Conservation (phyloP, 2,888 invertebrate genomes). For the Tryphoninae sp. region DNA sequence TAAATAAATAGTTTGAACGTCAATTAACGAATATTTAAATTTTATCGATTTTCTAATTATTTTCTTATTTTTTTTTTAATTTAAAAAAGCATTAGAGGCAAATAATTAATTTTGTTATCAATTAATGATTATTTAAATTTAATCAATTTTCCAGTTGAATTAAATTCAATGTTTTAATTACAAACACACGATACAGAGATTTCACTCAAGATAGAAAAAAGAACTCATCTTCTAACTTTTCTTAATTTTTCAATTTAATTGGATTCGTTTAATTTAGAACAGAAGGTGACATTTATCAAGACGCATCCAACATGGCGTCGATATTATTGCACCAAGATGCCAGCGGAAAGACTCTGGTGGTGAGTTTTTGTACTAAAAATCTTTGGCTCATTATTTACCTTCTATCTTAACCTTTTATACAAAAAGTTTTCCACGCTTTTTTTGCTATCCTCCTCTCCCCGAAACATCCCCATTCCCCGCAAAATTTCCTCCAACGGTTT, state of each 20-base stretch:
- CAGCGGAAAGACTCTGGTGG: conserved; percentile 92
- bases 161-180: too few species aligned
- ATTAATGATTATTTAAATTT: too few species aligned
- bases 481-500: conserved; percentile 20
- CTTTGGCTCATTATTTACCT: conserved; percentile 11
- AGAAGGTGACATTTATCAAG: conserved; percentile 90
- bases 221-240: too few species aligned
- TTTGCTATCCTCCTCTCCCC: not conserved
- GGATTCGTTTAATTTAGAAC: not conserved
- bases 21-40: too few species aligned
- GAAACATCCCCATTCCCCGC: not conserved
- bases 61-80: too few species aligned
- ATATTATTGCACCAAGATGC: conserved; percentile 91
- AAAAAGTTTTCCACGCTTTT: conserved; percentile 14
- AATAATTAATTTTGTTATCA: too few species aligned
- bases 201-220: not conserved
- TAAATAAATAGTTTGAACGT: too few species aligned
- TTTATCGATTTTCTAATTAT: too few species aligned
- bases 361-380: conserved; percentile 83
- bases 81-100: too few species aligned
- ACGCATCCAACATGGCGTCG: conserved; percentile 92
- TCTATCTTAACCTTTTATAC: not conserved
- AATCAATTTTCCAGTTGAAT: too few species aligned
- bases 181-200: not conserved
- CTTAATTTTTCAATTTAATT: not conserved